These are phyloP conservation scores for Nymphicus hollandicus DNA, from an alignment of 2,113 vertebrate genomes.

Conservation along the genomic window DNA sequence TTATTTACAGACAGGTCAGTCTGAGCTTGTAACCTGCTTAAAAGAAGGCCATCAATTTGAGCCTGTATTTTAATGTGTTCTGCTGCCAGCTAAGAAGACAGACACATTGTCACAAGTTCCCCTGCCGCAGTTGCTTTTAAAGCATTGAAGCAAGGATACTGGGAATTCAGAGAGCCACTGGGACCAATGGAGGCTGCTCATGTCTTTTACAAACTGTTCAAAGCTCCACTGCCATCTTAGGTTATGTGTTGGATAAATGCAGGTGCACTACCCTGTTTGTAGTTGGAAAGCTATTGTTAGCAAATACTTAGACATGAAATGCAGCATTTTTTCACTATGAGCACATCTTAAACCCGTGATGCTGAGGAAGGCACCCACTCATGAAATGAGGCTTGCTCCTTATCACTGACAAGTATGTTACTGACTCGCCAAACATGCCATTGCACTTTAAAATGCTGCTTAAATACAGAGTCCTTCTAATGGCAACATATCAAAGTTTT, in stretches of 20 bases:
- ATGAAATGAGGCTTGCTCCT: not conserved
- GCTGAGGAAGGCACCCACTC: not conserved
- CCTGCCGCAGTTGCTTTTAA: not conserved
- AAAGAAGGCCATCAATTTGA: not conserved
- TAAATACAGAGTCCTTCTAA: not conserved
- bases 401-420: not conserved
- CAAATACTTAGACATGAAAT: not conserved
- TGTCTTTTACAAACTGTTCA: not conserved
- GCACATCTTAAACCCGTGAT: not conserved
- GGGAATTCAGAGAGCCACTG: not conserved
- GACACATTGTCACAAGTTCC: fast-evolving
- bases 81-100: not conserved
- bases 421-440: fast-evolving
- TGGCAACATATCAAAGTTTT: not conserved
- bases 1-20: not conserved
- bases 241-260: not conserved
- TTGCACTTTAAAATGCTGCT: not conserved
- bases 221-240: not conserved
- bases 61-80: not conserved
- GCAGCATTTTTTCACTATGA: not conserved
- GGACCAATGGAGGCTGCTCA: not conserved
- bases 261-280: not conserved
- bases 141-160: not conserved
- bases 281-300: not conserved
- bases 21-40: not conserved